Percentiles rank a stretch among this genome's conserved stretches.
These are phyloP conservation scores for Vulpes ferrilata DNA, from an alignment of 2,113 vertebrate genomes.

Conservation along the genomic window DNA sequence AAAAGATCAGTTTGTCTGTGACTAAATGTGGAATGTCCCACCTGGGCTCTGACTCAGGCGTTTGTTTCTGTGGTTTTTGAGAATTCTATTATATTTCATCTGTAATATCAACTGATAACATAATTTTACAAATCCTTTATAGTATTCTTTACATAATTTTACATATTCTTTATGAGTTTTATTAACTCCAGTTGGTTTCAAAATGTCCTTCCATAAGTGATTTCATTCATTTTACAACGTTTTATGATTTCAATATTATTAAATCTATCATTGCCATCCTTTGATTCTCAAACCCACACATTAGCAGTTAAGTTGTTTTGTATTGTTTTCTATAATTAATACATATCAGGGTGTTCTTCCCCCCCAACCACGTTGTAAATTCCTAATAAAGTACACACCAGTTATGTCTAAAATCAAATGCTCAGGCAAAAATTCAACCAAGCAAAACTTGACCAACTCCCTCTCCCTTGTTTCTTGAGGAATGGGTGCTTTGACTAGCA, in stretches of 20 bases:
- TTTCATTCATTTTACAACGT: background rate
- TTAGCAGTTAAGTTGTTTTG: background rate
- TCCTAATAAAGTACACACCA: background rate
- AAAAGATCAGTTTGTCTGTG: background rate
- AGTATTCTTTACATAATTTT: background rate
- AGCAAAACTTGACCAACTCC: background rate
- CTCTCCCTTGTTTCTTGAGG: background rate
- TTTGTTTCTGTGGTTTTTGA: background rate
- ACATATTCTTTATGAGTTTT: background rate
- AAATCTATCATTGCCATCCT: background rate
- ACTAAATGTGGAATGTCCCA: background rate
- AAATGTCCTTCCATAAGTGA: background rate
- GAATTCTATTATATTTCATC: background rate
- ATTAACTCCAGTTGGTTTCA: background rate
- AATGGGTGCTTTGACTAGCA: too few relatives aligned
- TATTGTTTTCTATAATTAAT: background rate
- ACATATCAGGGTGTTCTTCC: too few relatives aligned
- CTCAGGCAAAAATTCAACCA: background rate
- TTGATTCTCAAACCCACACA: background rate
- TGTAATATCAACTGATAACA: background rate
- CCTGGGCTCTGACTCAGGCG: background rate
- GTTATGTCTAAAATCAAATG: background rate
- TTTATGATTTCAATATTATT: background rate
- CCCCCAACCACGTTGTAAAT: background rate
- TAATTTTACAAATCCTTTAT: background rate